Base-by-base conservation (phyloP, 1,140 invertebrate species). In the Leucophenga varia region DNA sequence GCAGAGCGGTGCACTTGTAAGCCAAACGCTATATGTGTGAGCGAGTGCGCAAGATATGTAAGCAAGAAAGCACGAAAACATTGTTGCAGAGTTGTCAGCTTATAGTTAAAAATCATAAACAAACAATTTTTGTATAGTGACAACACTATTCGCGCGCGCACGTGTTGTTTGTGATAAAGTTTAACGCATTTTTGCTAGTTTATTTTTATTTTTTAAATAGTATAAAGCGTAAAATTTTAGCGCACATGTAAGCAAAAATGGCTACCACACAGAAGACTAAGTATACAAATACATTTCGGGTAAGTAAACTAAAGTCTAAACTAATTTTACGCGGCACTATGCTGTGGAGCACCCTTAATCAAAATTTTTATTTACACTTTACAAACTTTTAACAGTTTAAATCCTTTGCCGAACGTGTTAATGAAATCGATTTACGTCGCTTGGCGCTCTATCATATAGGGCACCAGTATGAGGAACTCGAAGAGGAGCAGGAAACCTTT, bases 371-470 rank as follows among this genome's bases (percentile, higher is more conserved):
- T 28, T 28, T 37, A 2, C 21, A 12, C 16, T 21, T 18, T 25
- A 19, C 2, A 3, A n/a, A 35, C 8, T 30, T 44, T 47, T 59
- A 47, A n/a, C 43, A 94, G 91, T 95, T 93, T 76, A 84, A 89
- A 75, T 84, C 88, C 10, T 95, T 95, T 76, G 84, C 85, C 13
- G 90, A 94, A 61, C 79, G 91, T 47, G 84, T 96, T 18, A 82
- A 85, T 55, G 82, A 86, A 52, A 89, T 95, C 28, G 88, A 94
- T 69, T 80, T 95, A 28, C 87, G 92, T 45, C 86, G 84, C 75
- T 80, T 91, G 35, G 80, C 82, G 2, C 58, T 82, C 4, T 82
- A 82, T 51, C 79, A 80, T 47, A 79, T 82, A 47, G 80, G 81
- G 30, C 88, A 91, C 78, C 79, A 80, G 63, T 82, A 89, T 73